These are phyloP conservation scores for Microplitis mediator DNA, from an alignment of 1,140 invertebrate genomes.

Conservation along the genomic window DNA sequence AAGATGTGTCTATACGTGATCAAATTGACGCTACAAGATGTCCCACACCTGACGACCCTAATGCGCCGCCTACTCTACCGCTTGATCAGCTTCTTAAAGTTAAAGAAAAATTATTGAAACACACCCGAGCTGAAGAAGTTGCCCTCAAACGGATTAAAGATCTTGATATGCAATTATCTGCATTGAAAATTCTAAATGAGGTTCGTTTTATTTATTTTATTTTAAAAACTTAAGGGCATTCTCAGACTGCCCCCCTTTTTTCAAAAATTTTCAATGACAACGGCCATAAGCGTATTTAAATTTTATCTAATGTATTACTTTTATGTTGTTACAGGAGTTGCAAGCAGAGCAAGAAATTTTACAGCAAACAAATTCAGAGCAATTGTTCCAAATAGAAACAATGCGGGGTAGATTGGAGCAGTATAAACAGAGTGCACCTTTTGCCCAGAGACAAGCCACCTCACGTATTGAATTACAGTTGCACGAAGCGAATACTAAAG, in stretches of 20 bases:
- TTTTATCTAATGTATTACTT: conserved; percentile 19
- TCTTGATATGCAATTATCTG: conserved; percentile 73
- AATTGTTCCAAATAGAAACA: conserved; percentile 78
- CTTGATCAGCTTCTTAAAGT: conserved; percentile 67
- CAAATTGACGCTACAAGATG: conserved; percentile 61
- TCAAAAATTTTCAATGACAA: no score
- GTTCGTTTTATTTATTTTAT: conserved; percentile 51
- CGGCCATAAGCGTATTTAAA: neutral
- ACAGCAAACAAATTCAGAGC: conserved; percentile 79
- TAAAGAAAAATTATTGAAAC: conserved; percentile 71
- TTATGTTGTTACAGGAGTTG: conserved; percentile 68
- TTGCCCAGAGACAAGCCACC: conserved; percentile 71
- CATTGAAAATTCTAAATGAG: conserved; percentile 68
- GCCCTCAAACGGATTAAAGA: conserved; percentile 75
- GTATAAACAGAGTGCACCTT: conserved; percentile 74
- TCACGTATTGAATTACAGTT: conserved; percentile 71
- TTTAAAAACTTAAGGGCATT: neutral
- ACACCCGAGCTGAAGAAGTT: conserved; percentile 74
- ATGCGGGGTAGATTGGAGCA: conserved; percentile 79
- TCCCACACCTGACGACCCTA: conserved; percentile 57
- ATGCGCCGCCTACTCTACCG: conserved; percentile 56
- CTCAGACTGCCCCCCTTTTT: neutral
- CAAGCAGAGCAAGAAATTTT: conserved; percentile 79
- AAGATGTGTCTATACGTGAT: conserved; percentile 78
- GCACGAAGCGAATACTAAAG: conserved; percentile 63